Base-by-base conservation (phyloP, 2,113 vertebrate genomes). In the Etheostoma spectabile region DNA sequence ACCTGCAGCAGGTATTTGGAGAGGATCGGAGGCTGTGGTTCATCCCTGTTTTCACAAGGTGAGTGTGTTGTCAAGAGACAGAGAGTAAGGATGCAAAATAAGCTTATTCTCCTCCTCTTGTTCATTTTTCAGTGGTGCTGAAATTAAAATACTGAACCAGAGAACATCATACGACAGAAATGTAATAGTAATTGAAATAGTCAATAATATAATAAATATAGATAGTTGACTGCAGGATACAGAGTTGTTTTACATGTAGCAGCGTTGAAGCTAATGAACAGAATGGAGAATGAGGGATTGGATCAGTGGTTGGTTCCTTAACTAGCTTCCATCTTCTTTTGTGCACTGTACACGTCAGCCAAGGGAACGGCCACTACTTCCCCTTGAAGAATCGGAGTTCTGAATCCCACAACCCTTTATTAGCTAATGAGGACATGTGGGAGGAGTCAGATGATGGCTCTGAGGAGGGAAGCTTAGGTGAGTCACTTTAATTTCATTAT, bases 1-100 rank as follows among this genome's bases (percentile, higher is more conserved):
- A 99, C 84, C 93, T 99, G 68, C 94, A 94, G 87, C 98, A 99
- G 86, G 98, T 99, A 45, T 99, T 99, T 93, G 98, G 98, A 65
- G 96, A 98, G 74, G 90, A 98, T 62, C 95, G 93, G 76, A 97
- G 94, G 86, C 93, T 98, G 33, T 99, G 98, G 98, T 91, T 99
- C 68, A 91, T 99, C 57, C 98, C 98, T 3, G 79, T 98, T 77
- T 96, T 96, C 73, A 97, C 98, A 33, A 97, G 98, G 98, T 98
- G 82, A 88, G 95, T 49, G 48, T 74, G 11, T 38, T 33, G 6
- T 22, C 38, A 64, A 45, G 38, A 64, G 18, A 14, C 18, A 7
- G 6, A 48, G n/a, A 67, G 5, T 52, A 21, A 5, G 42, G 11
- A 72, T 56, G 52, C 72, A 30, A 59, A 49, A 74, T 51, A 8